phyloP scores from a whole-genome alignment of 92 coral and sea anemone species.

The Porites rus region DNA sequence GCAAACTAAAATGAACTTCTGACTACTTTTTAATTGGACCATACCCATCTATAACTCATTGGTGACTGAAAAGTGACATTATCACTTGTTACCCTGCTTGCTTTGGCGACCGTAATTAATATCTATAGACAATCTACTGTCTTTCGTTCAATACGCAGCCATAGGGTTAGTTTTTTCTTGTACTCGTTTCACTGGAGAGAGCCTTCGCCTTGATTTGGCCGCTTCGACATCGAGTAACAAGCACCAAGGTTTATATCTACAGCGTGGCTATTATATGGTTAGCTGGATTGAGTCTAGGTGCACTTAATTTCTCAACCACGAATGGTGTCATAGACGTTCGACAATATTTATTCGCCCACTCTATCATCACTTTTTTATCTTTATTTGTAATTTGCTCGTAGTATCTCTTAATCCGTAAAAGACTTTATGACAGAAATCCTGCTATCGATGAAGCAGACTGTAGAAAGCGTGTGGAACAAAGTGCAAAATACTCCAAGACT shows the following conservation, averaged over 20 bases:
- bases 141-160: too few species aligned
- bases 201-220: constrained; percentile 8
- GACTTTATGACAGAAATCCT: not conserved
- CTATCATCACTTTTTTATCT: not conserved
- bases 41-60: too few species aligned
- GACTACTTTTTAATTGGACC: too few species aligned
- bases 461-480: not conserved
- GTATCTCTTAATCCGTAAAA: not conserved
- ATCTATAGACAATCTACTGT: not conserved
- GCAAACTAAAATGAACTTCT: too few species aligned
- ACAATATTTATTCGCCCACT: not conserved
- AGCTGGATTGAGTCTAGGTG: too few species aligned
- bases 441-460: not conserved
- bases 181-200: constrained; percentile 10
- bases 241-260: not conserved
- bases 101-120: too few species aligned
- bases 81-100: too few species aligned
- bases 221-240: not conserved
- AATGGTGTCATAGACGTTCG: too few species aligned
- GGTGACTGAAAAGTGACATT: too few species aligned
- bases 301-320: not conserved
- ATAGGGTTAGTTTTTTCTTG: not conserved
- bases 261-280: too few species aligned
- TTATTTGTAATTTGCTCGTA: not conserved
- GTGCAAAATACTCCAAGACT: not conserved